A percentile compares a stretch with the other conserved stretches of the same genome.
Conservation (phyloP, 1,140 invertebrate species). For the Sminthurides bifidus region DNA sequence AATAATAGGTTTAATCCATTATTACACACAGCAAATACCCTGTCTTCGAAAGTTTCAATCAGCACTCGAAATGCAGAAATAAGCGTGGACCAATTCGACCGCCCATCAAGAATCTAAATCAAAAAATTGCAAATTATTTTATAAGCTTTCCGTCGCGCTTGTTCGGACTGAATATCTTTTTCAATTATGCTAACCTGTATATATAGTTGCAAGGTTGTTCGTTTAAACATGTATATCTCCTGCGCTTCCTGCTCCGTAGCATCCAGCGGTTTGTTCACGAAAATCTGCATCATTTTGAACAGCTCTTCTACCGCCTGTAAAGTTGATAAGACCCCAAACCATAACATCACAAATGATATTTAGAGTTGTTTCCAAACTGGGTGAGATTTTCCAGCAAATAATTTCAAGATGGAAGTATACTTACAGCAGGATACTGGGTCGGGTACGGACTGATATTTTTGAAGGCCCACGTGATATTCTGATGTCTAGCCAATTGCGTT, state of each 20-base stretch:
- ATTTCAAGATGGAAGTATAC: slow-evolving; percentile 17
- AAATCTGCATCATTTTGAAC: slow-evolving; percentile 74
- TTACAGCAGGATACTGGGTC: slow-evolving; percentile 71
- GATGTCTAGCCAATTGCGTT: slow-evolving; percentile 72
- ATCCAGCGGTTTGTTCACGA: slow-evolving; percentile 62
- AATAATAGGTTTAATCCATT: slow-evolving; percentile 75
- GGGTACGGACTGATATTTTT: slow-evolving; percentile 90
- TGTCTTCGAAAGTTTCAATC: slow-evolving; percentile 77
- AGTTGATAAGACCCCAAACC: not conserved
- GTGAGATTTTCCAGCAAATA: slow-evolving; percentile 8
- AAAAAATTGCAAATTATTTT: slow-evolving; percentile 14
- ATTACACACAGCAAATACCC: slow-evolving; percentile 73
- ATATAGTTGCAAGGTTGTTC: slow-evolving; percentile 70
- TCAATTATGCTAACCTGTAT: slow-evolving; percentile 41
- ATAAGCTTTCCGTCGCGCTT: not conserved
- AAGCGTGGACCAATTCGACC: slow-evolving; percentile 76
- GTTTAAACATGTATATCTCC: slow-evolving; percentile 68
- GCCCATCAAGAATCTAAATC: slow-evolving; percentile 54
- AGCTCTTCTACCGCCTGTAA: slow-evolving; percentile 74
- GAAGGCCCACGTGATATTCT: slow-evolving; percentile 92
- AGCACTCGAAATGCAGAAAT: slow-evolving; percentile 76
- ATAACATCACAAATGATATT: not conserved
- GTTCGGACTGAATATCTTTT: not conserved
- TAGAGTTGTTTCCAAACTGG: not conserved
- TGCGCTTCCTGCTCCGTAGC: slow-evolving; percentile 62